phyloP scores from a whole-genome alignment of 1,140 invertebrate species.

The Drosophila nigromelanica region DNA sequence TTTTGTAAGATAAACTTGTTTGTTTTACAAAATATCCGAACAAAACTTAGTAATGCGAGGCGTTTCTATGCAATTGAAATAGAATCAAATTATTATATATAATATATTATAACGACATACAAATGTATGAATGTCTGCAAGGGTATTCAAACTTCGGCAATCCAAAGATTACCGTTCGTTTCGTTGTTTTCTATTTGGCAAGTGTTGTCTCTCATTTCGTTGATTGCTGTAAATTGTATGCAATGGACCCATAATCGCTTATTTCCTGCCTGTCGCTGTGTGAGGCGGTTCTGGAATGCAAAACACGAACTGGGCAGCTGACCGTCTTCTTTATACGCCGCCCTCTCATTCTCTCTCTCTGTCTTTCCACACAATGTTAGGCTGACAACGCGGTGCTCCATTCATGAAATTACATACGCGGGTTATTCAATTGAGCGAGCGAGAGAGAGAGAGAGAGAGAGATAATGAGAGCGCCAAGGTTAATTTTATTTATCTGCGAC shows the following conservation, averaged over 20 bases:
- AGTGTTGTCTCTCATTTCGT: constrained; percentile 29
- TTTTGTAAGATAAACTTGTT: not conserved
- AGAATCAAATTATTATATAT: too few relatives aligned
- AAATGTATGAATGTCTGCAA: not conserved
- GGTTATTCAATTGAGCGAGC: constrained; percentile 36
- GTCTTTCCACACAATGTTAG: not conserved
- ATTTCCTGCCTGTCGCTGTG: constrained; percentile 59
- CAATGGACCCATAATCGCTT: constrained; percentile 55
- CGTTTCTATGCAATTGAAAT: too few relatives aligned
- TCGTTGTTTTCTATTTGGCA: constrained; percentile 16
- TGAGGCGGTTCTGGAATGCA: constrained; percentile 46
- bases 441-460: constrained; percentile 22
- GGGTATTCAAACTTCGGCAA: constrained; percentile 13
- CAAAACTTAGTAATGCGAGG: too few relatives aligned
- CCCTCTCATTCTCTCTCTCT: not conserved
- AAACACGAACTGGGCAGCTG: constrained; percentile 56
- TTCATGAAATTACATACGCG: constrained; percentile 56
- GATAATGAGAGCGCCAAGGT: constrained; percentile 45
- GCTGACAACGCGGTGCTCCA: constrained; percentile 34
- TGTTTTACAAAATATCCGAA: too few relatives aligned
- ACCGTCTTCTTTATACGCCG: not conserved
- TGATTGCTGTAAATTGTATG: constrained; percentile 43
- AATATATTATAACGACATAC: too few relatives aligned
- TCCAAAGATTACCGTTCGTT: not conserved
- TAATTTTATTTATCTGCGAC: constrained; percentile 71